phyloP scores from a whole-genome alignment of 2,888 invertebrate genomes.

The Cataglyphis albicans region DNA sequence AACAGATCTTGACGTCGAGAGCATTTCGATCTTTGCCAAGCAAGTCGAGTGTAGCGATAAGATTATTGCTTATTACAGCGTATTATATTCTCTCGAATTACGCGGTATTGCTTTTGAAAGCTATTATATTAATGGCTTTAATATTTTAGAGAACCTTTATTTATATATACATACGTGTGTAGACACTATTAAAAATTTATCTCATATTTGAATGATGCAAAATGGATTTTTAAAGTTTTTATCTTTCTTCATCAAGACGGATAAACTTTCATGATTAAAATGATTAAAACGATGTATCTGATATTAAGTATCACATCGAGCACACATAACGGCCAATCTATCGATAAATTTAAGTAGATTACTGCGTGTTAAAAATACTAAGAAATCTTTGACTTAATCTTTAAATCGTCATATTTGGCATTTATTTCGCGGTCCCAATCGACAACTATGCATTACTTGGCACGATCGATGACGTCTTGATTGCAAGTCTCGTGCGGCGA shows the following conservation, averaged over 20 bases:
- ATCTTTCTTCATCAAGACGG: background rate
- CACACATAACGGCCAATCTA: background rate
- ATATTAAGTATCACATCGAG: background rate
- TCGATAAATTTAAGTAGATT: conserved; percentile 22
- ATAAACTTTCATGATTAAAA: background rate
- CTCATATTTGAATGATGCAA: background rate
- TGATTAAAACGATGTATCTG: background rate
- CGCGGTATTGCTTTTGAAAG: background rate
- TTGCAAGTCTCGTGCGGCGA: conserved; percentile 52
- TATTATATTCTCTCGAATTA: conserved; percentile 7
- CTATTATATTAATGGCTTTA: conserved; percentile 7
- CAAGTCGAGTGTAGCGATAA: conserved; percentile 36
- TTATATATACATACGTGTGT: background rate
- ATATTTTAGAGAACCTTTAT: background rate
- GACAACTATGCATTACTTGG: conserved; percentile 66
- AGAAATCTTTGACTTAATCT: conserved; percentile 36
- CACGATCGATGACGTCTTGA: conserved; percentile 68
- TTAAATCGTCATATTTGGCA: conserved; percentile 33
- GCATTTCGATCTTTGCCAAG: conserved; percentile 26
- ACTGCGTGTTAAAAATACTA: background rate
- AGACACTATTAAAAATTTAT: background rate
- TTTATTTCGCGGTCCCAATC: conserved; percentile 40
- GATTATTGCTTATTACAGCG: conserved; percentile 38
- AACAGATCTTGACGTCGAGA: conserved; percentile 55
- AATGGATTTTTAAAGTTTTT: background rate